phyloP scores from a whole-genome alignment of 2,888 invertebrate genomes.

The Euspilapteryx auroguttella region DNA sequence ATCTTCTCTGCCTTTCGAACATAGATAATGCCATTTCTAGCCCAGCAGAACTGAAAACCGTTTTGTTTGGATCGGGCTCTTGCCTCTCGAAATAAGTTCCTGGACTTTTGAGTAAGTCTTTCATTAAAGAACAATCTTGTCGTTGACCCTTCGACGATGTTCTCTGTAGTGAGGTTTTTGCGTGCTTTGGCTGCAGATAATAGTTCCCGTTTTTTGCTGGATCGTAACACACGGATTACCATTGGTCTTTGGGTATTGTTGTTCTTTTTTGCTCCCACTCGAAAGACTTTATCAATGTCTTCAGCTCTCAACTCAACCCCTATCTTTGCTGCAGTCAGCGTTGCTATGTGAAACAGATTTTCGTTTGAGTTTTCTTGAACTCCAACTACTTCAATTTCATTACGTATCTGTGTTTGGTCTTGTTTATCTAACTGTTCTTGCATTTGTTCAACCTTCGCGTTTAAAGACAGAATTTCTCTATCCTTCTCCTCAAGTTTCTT shows the following conservation, averaged over 20 bases:
- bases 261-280: background rate
- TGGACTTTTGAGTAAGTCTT: background rate
- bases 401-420: slow-evolving; percentile 1
- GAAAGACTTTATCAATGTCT: slow-evolving; percentile 1
- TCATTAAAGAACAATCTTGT: background rate
- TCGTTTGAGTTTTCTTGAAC: slow-evolving; percentile 2
- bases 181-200: background rate
- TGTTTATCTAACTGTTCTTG: background rate
- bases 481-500: background rate
- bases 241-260: background rate
- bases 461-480: background rate
- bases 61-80: background rate
- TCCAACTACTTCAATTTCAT: slow-evolving; percentile 3
- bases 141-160: background rate
- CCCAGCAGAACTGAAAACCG: background rate
- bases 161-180: background rate
- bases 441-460: background rate
- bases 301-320: slow-evolving; percentile 1
- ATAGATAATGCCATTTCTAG: background rate
- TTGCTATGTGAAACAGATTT: slow-evolving; percentile 1
- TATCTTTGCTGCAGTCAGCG: background rate
- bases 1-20: background rate
- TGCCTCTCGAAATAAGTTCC: background rate
- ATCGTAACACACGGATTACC: background rate
- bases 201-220: background rate